Evolutionary conservation across 2,113 vertebrate species (phyloP), one percentile per base, ranked within the genome.

Genomic region (Pagrus major): DNA sequence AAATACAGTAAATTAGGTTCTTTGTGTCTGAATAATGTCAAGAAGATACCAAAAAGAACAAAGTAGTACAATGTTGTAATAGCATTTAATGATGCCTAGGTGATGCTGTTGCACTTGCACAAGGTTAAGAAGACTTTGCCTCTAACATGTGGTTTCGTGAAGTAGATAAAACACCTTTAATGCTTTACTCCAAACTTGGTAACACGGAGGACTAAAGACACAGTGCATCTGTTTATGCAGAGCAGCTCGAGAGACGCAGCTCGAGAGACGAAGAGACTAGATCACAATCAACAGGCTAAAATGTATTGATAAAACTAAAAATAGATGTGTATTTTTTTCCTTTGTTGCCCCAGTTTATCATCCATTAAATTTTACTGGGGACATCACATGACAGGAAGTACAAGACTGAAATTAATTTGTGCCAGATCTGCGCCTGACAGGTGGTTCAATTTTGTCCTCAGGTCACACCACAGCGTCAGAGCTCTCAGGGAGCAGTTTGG

Each of bases 91-190:
- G 46, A 25, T 60, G n/a, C 10, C 79, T 85, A 85, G 85, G 39
- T 82, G 86, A 54, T 76, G 88, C 85, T 87, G 41, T 82, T 86
- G 61, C 42, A 52, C 61, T 71, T 68, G 41, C 16, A 46, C 47
- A 70, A 8, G 44, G 14, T 21, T 39, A 35, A 37, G 25, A 76
- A 9, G 5, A 35, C 11, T 39, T 23, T 56, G 6, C 9, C 25
- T 72, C 9, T 16, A 33, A 4, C 9, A 46, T 39, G n/a, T 46
- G n/a, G 6, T 44, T 60, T 4, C 23, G 59, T 70, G 9, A 25
- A 25, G 7, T 20, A 10, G 27, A 33, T 42, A 14, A 23, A 21
- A 61, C 16, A 20, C 12, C 9, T 18, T 31, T 33, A 3, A 8
- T 71, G 8, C 10, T 33, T 2, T 18, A 1, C 6, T 64, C 5